These are phyloP conservation scores for Ephialtes manifestator DNA, from an alignment of 2,888 invertebrate genomes.

Conservation along the genomic window DNA sequence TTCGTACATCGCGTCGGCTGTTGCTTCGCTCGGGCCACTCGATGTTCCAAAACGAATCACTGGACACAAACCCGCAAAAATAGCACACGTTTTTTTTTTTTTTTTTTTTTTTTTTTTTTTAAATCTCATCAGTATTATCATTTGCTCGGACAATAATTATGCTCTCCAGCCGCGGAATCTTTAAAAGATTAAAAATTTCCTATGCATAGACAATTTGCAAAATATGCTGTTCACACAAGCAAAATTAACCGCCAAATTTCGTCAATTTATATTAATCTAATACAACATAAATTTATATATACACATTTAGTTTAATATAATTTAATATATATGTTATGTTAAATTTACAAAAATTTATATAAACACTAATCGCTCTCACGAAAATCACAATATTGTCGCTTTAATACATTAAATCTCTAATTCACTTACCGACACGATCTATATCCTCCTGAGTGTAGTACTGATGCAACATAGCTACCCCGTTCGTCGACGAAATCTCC, in stretches of 20 bases:
- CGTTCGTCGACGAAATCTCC: conserved; percentile 27
- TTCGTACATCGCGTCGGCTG: not conserved
- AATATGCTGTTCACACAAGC: not conserved
- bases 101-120: too few relatives aligned
- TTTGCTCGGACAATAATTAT: too few relatives aligned
- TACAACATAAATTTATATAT: too few relatives aligned
- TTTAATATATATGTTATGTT: too few relatives aligned
- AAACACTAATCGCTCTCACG: not conserved
- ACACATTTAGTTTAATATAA: too few relatives aligned
- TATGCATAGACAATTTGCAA: not conserved
- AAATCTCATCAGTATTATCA: too few relatives aligned
- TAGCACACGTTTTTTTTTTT: not conserved
- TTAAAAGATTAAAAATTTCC: not conserved
- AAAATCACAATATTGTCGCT: not conserved
- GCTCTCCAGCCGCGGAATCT: too few relatives aligned
- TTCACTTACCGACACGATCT: conserved; percentile 82
- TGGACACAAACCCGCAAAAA: conserved; percentile 24
- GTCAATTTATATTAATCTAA: too few relatives aligned
- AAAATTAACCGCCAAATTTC: too few relatives aligned
- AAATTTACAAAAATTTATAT: too few relatives aligned
- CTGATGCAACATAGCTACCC: conserved; percentile 79
- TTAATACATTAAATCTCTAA: not conserved
- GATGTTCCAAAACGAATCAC: not conserved
- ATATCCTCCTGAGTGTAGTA: conserved; percentile 83
- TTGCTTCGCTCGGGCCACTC: conserved; percentile 14